phyloP scores from a whole-genome alignment of 2,888 invertebrate genomes.

The Clanis bilineata region DNA sequence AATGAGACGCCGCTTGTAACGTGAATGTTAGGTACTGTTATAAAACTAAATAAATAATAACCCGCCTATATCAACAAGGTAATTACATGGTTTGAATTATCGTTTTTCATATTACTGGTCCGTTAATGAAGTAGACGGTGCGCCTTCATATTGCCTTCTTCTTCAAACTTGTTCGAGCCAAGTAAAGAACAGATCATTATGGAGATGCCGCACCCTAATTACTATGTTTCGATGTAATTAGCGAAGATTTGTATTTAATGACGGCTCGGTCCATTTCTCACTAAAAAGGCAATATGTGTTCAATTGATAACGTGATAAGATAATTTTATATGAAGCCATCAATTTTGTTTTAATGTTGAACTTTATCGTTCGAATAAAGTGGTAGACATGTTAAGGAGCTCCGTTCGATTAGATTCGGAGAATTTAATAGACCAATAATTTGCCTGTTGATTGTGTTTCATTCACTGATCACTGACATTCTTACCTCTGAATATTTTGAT shows the following conservation, averaged over 20 bases:
- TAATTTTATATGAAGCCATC: constrained; percentile 33
- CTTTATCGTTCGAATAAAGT: constrained; percentile 7
- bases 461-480: background rate
- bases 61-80: constrained; percentile 32
- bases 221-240: constrained; percentile 47
- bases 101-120: constrained; percentile 33
- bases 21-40: background rate
- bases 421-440: background rate
- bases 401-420: background rate
- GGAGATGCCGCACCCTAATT: constrained; percentile 36
- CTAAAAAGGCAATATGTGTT: constrained; percentile 38
- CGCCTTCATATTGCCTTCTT: constrained; percentile 23
- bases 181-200: constrained; percentile 26
- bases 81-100: constrained; percentile 43
- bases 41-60: constrained; percentile 23
- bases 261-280: constrained; percentile 35
- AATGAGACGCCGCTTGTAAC: constrained; percentile 6
- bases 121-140: constrained; percentile 39
- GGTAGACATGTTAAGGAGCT: background rate
- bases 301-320: constrained; percentile 35
- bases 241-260: constrained; percentile 53
- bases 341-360: constrained; percentile 25
- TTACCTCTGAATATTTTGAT: too few relatives aligned
- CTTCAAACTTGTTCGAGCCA: constrained; percentile 31
- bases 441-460: background rate